Conservation (phyloP, 1,140 invertebrate species). For the Amyelois transitella region DNA sequence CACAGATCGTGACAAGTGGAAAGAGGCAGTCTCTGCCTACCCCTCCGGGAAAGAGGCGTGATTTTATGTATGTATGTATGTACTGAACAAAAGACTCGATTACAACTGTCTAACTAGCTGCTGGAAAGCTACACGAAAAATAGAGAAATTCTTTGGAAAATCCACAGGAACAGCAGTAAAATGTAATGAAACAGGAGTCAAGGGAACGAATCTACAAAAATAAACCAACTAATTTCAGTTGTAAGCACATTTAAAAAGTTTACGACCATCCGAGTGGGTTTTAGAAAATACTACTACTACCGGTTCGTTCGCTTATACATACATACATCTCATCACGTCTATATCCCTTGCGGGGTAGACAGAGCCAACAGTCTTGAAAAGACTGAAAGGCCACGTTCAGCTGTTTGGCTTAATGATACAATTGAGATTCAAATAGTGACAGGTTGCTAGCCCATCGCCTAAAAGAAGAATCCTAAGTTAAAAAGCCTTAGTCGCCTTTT, state of each 20-base stretch:
- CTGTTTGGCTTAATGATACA: too few species aligned
- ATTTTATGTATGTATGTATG: not conserved
- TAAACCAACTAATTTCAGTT: slow-evolving; percentile 4
- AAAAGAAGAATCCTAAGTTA: too few species aligned
- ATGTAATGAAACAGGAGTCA: not conserved
- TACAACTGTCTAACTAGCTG: not conserved
- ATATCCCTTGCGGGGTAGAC: too few species aligned
- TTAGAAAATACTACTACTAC: not conserved
- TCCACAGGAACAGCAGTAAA: not conserved
- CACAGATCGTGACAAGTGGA: too few species aligned
- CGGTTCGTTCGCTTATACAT: not conserved
- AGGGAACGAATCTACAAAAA: slow-evolving; percentile 7
- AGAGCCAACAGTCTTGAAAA: too few species aligned
- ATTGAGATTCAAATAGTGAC: too few species aligned
- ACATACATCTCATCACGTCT: too few species aligned
- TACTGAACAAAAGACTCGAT: not conserved
- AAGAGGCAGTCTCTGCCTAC: too few species aligned
- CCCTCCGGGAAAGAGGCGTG: too few species aligned
- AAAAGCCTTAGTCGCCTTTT: too few species aligned
- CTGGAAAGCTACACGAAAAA: not conserved
- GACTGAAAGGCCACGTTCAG: too few species aligned
- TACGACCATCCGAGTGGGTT: not conserved
- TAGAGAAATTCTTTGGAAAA: not conserved
- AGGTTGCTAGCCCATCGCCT: too few species aligned
- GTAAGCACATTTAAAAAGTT: slow-evolving; percentile 1